Evolutionary conservation across 23 tunicate genomes (phyloP).

Genomic region (Halocynthia aurantium): DNA sequence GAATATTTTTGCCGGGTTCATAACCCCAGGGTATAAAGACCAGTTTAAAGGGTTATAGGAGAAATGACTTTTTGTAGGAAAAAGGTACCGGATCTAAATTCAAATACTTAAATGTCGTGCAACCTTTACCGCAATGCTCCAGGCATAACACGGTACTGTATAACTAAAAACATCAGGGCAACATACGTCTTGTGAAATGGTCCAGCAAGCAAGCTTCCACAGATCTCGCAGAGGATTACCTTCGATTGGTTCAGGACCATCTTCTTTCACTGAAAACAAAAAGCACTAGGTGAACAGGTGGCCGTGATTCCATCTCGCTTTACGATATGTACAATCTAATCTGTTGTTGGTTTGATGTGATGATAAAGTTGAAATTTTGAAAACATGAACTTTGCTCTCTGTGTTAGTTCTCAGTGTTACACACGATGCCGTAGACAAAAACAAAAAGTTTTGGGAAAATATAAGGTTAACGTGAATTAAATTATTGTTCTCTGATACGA

Average conservation of each 20-base stretch:
- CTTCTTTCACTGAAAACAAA: constrained; percentile 20
- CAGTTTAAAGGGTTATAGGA: background rate
- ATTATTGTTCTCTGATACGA: too few relatives aligned
- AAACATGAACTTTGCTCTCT: too few relatives aligned
- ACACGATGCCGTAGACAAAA: too few relatives aligned
- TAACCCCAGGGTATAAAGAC: too few relatives aligned
- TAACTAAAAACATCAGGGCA: background rate
- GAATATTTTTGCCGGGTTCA: too few relatives aligned
- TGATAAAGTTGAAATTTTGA: too few relatives aligned
- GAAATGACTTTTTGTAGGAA: background rate
- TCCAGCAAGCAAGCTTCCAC: constrained; percentile 85
- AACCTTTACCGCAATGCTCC: background rate
- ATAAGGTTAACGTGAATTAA: too few relatives aligned
- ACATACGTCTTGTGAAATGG: constrained; percentile 70
- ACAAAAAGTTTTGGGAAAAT: too few relatives aligned
- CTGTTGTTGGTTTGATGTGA: too few relatives aligned
- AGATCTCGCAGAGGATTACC: constrained; percentile 74
- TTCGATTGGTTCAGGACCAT: constrained; percentile 42
- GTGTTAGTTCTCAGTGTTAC: too few relatives aligned
- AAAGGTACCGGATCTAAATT: background rate
- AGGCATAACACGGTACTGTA: background rate
- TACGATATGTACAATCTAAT: too few relatives aligned
- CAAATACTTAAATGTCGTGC: background rate
- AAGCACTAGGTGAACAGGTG: background rate
- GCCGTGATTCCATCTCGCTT: too few relatives aligned